Conservation (phyloP, 2,797 vertebrate genomes). For the Xenopus petersii region DNA sequence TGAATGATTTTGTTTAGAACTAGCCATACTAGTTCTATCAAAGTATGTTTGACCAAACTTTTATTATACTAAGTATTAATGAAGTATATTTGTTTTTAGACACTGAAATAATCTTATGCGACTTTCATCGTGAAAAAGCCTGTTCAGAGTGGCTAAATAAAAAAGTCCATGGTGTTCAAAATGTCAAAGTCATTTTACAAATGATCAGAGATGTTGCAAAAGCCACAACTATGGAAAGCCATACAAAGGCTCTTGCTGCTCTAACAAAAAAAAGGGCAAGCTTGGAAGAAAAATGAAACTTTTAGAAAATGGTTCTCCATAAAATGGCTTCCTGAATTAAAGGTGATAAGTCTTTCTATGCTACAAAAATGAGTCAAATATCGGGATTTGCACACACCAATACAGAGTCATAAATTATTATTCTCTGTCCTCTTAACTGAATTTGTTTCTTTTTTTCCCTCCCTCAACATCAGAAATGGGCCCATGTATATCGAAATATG, state of each 20-base stretch:
- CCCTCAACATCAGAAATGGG: constrained; percentile 5
- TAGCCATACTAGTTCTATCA: no score
- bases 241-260: not conserved
- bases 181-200: not conserved
- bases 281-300: not conserved
- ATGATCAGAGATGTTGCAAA: not conserved
- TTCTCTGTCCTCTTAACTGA: no score
- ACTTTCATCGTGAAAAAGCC: constrained; percentile 7
- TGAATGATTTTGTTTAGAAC: no score
- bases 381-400: no score
- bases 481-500: not conserved
- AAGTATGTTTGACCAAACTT: no score
- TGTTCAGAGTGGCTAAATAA: not conserved
- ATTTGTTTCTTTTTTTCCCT: not conserved
- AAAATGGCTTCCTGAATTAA: not conserved
- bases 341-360: not conserved
- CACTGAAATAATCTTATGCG: not conserved
- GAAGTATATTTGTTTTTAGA: not conserved
- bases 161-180: not conserved
- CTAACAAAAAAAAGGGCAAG: not conserved
- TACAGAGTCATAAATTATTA: no score
- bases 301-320: not conserved
- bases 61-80: no score
- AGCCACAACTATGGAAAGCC: not conserved
- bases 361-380: not conserved